These are phyloP conservation scores for Cydia amplana DNA, from an alignment of 1,140 invertebrate species.

Conservation along the genomic window DNA sequence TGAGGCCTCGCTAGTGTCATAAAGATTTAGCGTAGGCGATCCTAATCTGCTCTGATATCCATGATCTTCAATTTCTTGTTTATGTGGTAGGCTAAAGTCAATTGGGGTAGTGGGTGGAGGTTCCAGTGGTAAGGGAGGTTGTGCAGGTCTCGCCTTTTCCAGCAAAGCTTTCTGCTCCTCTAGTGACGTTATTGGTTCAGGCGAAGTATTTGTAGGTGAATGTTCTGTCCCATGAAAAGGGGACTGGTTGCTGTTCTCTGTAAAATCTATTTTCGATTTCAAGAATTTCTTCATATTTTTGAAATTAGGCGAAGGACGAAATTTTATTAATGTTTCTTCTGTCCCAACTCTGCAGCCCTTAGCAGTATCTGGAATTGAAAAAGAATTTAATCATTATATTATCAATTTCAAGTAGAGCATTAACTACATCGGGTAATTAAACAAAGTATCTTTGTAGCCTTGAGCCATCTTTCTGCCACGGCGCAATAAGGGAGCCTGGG, in stretches of 20 bases:
- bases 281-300: slow-evolving; percentile 31
- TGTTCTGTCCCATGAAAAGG: neutral
- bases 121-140: slow-evolving; percentile 21
- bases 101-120: slow-evolving; percentile 20
- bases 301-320: slow-evolving; percentile 16
- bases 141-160: neutral
- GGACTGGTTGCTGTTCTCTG: neutral
- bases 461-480: too few relatives aligned
- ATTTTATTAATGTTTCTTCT: neutral
- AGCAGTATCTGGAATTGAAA: neutral
- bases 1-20: neutral
- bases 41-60: neutral
- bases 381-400: neutral
- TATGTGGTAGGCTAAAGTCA: slow-evolving; percentile 2
- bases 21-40: neutral
- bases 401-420: neutral
- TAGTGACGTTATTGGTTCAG: neutral
- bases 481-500: too few relatives aligned
- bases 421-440: too few relatives aligned
- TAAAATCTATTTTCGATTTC: slow-evolving; percentile 2
- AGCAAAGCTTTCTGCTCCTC: slow-evolving; percentile 21
- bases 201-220: neutral
- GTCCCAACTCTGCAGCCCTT: neutral
- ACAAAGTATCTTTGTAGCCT: too few relatives aligned
- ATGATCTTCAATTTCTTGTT: slow-evolving; percentile 26